Base-by-base conservation (phyloP, 2,797 vertebrate species). In the Propithecus perrieri region DNA sequence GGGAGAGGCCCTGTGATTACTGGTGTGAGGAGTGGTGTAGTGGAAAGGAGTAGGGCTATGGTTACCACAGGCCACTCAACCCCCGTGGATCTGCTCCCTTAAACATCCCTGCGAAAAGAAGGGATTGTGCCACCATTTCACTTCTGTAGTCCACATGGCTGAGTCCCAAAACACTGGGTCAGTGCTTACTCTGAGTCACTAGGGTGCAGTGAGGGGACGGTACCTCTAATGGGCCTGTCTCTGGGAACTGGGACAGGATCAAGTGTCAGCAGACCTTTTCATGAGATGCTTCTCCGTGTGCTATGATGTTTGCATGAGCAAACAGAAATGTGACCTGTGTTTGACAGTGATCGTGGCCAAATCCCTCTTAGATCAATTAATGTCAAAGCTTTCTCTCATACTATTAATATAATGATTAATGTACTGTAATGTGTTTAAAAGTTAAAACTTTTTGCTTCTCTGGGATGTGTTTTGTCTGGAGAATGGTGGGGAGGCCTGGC, bases 121-220 rank as follows among this genome's bases (percentile, higher is more conserved):
- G 38, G 6, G 6, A 12, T 46, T 78, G 35, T 13, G 4, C 55
- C 55, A n/a, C 55, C 35, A 7, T 1, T 65, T 50, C 11, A 38
- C 61, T 28, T 8, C 43, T 50, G 12, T 50, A 65, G 33, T 11
- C 28, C 26, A 15, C 20, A 22, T 28, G 50, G 26, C 79, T 59
- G n/a, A 67, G 35, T 92, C 63, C 14, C 5, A 24, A 57, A 75
- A 69, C 5, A 8, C 3, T 12, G 28, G 50, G 11, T 81, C 41
- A 59, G 4, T 35, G 18, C 14, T 78, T 79, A n/a, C 10, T 53
- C 20, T 46, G 28, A 20, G 33, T 88, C 67, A 63, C 41, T 59
- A 2, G 1, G 8, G 22, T 33, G 30, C 33, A 61, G 26, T 1
- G 0, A 0, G 8, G 46, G 50, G 59, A 57, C 12, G 17, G 55